These are phyloP conservation scores for Telenomus remus DNA, from an alignment of 1,140 invertebrate genomes.

Conservation along the genomic window DNA sequence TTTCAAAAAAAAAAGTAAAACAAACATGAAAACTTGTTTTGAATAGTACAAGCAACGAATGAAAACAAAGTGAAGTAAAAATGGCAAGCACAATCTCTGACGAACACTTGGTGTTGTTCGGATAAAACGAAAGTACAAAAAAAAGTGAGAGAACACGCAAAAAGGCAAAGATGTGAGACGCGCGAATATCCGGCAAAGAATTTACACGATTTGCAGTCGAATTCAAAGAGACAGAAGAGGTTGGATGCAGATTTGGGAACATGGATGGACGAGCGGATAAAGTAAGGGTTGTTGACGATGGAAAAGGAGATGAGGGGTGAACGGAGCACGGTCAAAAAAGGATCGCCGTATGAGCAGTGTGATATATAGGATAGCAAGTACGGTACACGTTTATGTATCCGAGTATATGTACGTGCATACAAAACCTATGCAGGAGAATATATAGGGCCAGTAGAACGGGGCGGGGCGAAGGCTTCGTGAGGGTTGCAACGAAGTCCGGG, in stretches of 20 bases:
- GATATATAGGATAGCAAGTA: constrained; percentile 20
- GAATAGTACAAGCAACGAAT: no score
- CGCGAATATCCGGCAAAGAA: constrained; percentile 52
- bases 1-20: no score
- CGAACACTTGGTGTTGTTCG: constrained; percentile 48
- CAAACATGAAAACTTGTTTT: no score
- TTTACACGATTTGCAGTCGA: constrained; percentile 57
- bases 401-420: constrained; percentile 7
- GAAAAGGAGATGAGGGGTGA: constrained; percentile 2
- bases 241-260: constrained; percentile 52
- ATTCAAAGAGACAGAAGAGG: constrained; percentile 56
- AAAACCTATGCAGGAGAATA: constrained; percentile 25
- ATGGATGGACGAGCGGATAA: constrained; percentile 56
- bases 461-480: constrained; percentile 70
- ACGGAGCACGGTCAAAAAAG: constrained; percentile 34
- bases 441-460: constrained; percentile 59
- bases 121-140: constrained; percentile 24
- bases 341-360: constrained; percentile 41
- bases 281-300: constrained; percentile 46
- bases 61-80: constrained; percentile 21
- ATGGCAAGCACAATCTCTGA: constrained; percentile 50
- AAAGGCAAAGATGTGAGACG: constrained; percentile 16
- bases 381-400: neutral
- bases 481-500: constrained; percentile 67
- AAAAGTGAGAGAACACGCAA: constrained; percentile 6